Percentiles rank a stretch among this genome's conserved stretches.
These are phyloP conservation scores for Gryllus longicercus DNA, from an alignment of 2,888 invertebrate genomes.

Conservation along the genomic window DNA sequence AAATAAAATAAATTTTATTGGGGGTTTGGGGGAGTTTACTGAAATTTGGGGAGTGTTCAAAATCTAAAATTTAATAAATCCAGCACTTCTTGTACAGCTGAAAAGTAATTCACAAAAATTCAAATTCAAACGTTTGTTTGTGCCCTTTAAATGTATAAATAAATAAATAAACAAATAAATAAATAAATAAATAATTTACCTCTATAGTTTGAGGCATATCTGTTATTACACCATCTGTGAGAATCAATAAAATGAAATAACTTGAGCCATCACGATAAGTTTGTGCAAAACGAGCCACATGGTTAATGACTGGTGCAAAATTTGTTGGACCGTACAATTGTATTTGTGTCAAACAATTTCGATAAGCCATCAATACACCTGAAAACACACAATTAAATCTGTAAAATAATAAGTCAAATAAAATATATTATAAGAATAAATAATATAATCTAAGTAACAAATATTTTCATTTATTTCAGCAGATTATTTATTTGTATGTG, in stretches of 20 bases:
- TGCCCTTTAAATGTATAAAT: background rate
- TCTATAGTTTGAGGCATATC: constrained; percentile 55
- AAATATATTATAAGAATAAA: constrained; percentile 18
- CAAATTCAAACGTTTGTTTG: too few species aligned
- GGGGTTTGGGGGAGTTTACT: too few species aligned
- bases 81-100: too few species aligned
- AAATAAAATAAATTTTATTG: too few species aligned
- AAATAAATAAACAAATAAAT: background rate
- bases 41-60: too few species aligned
- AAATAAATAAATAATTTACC: constrained; percentile 40
- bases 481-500: too few species aligned
- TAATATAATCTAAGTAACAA: too few species aligned
- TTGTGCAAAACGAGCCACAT: constrained; percentile 50
- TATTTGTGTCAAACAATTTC: constrained; percentile 50
- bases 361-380: constrained; percentile 54
- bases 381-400: constrained; percentile 18
- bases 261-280: constrained; percentile 50
- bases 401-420: constrained; percentile 12
- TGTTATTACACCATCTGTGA: constrained; percentile 60
- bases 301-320: constrained; percentile 56
- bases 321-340: constrained; percentile 58
- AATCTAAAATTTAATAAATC: too few species aligned
- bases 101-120: too few species aligned
- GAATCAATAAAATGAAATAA: constrained; percentile 58
- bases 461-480: background rate